phyloP scores from a whole-genome alignment of 2,797 vertebrate genomes.

The Pogoniulus pusillus region DNA sequence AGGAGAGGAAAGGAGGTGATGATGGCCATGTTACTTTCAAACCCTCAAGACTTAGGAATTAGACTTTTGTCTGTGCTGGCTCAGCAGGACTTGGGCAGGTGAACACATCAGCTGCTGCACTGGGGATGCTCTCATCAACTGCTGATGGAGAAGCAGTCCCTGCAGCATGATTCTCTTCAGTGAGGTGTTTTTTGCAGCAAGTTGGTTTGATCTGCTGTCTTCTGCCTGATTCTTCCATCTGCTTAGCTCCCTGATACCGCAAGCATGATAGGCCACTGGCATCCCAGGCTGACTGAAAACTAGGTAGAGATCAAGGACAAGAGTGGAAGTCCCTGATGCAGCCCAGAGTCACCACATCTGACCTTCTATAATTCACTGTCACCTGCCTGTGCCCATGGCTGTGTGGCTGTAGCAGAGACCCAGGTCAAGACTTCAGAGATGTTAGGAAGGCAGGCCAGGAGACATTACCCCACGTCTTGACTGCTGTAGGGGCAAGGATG shows the following conservation, averaged over 20 bases:
- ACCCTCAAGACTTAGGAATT: background rate
- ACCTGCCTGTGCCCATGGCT: background rate
- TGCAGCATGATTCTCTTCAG: background rate
- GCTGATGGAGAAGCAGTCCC: background rate
- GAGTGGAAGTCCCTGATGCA: background rate
- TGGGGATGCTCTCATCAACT: background rate
- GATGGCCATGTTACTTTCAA: background rate
- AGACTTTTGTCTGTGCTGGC: background rate
- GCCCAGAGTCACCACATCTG: background rate
- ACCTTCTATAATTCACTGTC: background rate
- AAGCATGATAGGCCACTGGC: background rate
- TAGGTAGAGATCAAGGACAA: background rate
- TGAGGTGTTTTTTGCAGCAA: background rate
- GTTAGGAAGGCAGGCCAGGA: background rate
- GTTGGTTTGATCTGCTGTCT: slow-evolving; percentile 9
- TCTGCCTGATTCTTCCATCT: slow-evolving; percentile 15
- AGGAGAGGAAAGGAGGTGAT: background rate
- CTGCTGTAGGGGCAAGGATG: background rate
- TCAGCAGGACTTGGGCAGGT: background rate
- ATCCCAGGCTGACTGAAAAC: background rate
- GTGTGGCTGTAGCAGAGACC: background rate
- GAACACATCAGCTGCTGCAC: background rate
- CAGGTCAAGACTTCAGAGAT: background rate
- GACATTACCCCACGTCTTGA: background rate
- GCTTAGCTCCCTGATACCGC: background rate